Evolutionary conservation across 2,888 invertebrate genomes (phyloP), one percentile per base, ranked within the genome.

Genomic region (Drosophila mercatorum): DNA sequence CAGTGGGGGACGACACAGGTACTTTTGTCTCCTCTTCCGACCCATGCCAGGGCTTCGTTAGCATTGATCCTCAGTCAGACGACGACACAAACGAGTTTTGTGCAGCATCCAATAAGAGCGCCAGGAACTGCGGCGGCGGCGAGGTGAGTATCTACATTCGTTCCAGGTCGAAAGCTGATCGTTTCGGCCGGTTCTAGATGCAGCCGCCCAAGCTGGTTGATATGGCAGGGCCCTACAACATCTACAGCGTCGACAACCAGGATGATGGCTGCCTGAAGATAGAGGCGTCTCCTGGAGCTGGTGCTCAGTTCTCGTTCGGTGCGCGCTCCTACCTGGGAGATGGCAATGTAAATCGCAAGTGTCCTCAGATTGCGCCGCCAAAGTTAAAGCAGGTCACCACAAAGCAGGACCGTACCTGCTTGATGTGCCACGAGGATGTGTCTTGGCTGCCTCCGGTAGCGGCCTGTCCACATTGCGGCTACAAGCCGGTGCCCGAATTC

Each of bases 371-470:
- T 0, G 53, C 74, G 6, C 38, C 52, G 12, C 86, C 86, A 0
- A 47, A 72, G n/a, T 55, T 86, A 0, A 80, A 69, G 1, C 83
- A 88, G 43, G 77, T 74, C 58, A 67, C 65, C 14, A 58, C 81
- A 5, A 58, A 59, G 14, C 11, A 41, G 10, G 59, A 12, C 0
- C 65, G 75, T 17, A 56, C 34, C 12, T 93, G 93, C 57, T 82
- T 90, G 0, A 74, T 92, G 17, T 93, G 93, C 60, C 83, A 89
- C 8, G 89, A 81, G 68, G 90, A 92, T 44, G 83, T 92, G 3
- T 81, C 89, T 0, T 92, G 90, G 91, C 59, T 94, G 64, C 92
- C 92, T 28, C 92, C 93, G 79, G 92, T 94, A 83, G 92, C 93
- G 5, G 90, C 93, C 0, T 91, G 92, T 61, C 92, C 91, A 0